Conservation (phyloP, 2,888 invertebrate species). For the Lacanobia oleracea region DNA sequence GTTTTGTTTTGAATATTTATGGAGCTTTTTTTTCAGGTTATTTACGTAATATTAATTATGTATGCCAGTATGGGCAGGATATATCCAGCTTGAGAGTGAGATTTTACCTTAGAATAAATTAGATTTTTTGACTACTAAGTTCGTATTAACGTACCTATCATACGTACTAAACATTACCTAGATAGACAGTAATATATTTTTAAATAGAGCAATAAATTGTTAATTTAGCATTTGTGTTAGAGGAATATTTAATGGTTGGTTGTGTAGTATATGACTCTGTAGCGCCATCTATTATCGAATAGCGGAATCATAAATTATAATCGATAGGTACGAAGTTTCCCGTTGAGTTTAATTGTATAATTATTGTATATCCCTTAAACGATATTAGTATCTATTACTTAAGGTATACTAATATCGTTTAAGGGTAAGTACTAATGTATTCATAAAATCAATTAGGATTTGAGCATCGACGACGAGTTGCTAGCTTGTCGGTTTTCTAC, state of each 20-base stretch:
- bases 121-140: background rate
- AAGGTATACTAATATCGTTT: no score
- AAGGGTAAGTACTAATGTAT: no score
- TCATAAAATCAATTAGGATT: no score
- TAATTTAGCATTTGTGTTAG: background rate
- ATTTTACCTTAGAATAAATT: background rate
- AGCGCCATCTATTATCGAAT: constrained; percentile 80
- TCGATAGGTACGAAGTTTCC: constrained; percentile 31
- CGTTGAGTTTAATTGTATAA: background rate
- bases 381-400: no score
- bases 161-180: background rate
- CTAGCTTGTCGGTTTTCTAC: no score
- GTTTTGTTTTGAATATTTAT: constrained; percentile 25
- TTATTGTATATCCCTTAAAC: background rate
- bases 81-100: no score
- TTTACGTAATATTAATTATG: background rate
- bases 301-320: constrained; percentile 64
- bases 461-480: no score
- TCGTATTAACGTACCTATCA: background rate
- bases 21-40: background rate
- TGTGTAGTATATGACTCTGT: background rate
- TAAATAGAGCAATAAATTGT: background rate
- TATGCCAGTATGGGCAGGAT: background rate
- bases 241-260: background rate
- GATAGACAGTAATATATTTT: background rate